These are phyloP conservation scores for Mesembrinibis cayennensis DNA, from an alignment of 2,113 vertebrate species.

Conservation along the genomic window DNA sequence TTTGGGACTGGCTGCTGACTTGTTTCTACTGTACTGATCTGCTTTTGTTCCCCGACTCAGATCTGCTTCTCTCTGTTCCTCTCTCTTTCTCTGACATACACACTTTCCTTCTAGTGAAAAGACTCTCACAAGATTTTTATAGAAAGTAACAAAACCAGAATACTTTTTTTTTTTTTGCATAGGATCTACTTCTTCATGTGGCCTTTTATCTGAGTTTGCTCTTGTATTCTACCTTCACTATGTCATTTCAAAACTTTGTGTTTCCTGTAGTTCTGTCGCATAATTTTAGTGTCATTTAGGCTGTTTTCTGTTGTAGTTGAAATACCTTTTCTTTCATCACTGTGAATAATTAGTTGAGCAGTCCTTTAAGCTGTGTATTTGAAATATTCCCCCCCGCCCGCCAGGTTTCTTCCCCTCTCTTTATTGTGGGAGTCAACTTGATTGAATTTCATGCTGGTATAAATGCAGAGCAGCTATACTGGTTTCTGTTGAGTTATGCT, in stretches of 20 bases:
- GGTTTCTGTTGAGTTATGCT: neutral
- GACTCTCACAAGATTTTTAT: neutral
- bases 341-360: neutral
- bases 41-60: constrained; percentile 28
- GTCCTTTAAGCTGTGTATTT: neutral
- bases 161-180: neutral
- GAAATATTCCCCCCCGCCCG: neutral
- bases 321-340: neutral
- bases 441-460: neutral
- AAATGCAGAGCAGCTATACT: neutral
- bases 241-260: neutral
- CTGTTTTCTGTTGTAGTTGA: neutral
- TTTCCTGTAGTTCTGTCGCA: accelerated
- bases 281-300: neutral
- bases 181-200: neutral
- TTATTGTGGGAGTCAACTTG: neutral
- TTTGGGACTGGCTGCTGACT: constrained; percentile 4
- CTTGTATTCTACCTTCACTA: neutral
- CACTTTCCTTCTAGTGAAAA: neutral
- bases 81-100: neutral
- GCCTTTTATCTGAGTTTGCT: neutral
- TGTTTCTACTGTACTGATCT: neutral
- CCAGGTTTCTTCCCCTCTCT: neutral
- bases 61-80: neutral
- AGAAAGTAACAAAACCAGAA: neutral